These are phyloP conservation scores for Seriola rivoliana DNA, from an alignment of 2,113 vertebrate genomes.

Conservation along the genomic window DNA sequence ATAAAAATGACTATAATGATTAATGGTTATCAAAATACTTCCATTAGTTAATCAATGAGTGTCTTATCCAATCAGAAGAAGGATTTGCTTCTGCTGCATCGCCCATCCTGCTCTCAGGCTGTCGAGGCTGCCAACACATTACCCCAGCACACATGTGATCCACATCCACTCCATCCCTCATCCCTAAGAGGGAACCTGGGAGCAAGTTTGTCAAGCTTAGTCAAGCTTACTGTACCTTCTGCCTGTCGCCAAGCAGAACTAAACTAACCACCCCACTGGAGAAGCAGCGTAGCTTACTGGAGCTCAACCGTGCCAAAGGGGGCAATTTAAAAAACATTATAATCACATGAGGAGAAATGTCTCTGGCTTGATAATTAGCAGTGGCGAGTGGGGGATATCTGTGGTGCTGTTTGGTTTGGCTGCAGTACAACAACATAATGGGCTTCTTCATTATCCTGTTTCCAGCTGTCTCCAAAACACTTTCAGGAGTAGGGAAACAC, in stretches of 20 bases:
- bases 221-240: constrained; percentile 59
- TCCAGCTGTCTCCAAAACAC: constrained; percentile 25
- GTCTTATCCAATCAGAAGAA: not conserved
- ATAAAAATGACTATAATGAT: not conserved
- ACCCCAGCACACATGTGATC: not conserved
- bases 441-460: constrained; percentile 39
- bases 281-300: constrained; percentile 43
- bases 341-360: constrained; percentile 70
- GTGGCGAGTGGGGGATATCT: constrained; percentile 39
- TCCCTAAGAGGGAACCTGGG: constrained; percentile 57
- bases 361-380: constrained; percentile 67
- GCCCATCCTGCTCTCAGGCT: not conserved
- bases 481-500: constrained; percentile 3
- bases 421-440: constrained; percentile 41
- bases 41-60: not conserved
- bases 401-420: constrained; percentile 58
- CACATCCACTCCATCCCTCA: constrained; percentile 30
- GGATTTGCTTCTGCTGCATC: not conserved
- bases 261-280: constrained; percentile 28
- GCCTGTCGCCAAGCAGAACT: constrained; percentile 49
- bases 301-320: constrained; percentile 48
- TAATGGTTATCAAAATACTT: not conserved
- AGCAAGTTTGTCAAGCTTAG: constrained; percentile 55
- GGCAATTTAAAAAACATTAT: constrained; percentile 71
- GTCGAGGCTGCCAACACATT: constrained; percentile 15